Base-by-base conservation (phyloP, 2,113 vertebrate species). In the Dendropsophus ebraccatus region DNA sequence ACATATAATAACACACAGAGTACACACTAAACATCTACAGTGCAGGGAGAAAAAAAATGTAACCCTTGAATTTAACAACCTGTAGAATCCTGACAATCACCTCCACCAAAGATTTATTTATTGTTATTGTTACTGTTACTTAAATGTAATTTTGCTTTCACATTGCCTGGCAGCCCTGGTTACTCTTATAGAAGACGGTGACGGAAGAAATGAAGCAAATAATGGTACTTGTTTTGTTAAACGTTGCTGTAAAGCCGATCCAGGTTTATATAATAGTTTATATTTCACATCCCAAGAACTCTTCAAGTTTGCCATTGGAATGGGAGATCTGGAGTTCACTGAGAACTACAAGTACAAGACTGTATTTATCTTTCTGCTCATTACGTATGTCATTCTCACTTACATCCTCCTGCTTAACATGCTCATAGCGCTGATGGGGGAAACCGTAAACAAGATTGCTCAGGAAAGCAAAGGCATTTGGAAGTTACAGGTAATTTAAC, bases 321-420 rank as follows among this genome's bases (percentile, higher is more conserved):
- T 99, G 97, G 98, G 98, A 0, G 97, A 99, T 92, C 92, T 99
- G 93, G 97, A 99, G 90, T 99, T 99, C 91, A 97, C 96, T 0
- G 94, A 97, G 88, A 88, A 95, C n/a, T 97, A 97, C 84, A 89
- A 92, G 89, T 96, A 97, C 92, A 96, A 93, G 81, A 92, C 93
- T 16, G 92, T 99, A 35, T 99, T 99, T 91, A 95, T 97, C 86
- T 86, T 96, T 73, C 94, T 99, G 65, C 88, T 99, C 80, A 95
- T 99, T 81, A 82, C 92, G 37, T 99, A 99, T 23, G 97, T 99
- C 89, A 95, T 99, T 47, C 96, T 99, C 74, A 99, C 97, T 0
- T 99, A 98, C 90, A 98, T 99, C 89, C 96, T 99, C n/a, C 95
- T 99, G 88, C 95, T 99, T 84, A 99, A 99, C 93, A 98, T 99